Evolutionary conservation across 30 jellyfish, hydroid and myxozoan species (phyloP), one percentile per base, ranked within the genome.

Genomic region (Turritopsis dohrnii): DNA sequence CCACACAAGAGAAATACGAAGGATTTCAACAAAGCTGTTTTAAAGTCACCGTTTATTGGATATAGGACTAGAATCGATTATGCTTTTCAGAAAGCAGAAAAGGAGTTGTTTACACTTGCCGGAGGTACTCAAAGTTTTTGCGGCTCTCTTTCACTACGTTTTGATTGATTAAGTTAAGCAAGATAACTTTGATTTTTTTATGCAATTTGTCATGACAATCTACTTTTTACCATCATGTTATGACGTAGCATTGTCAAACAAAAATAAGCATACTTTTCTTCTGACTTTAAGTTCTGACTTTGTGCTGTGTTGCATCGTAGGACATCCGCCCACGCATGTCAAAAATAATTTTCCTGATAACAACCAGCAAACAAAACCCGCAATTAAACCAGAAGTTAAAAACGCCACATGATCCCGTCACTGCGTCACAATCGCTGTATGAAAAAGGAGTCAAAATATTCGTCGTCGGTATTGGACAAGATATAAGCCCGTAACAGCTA

Each of bases 61-160:
- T 66, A 66, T 17, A 22, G 76, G 76, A 66, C 76, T 4, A 66
- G 76, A 66, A 66, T 66, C 9, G 76, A 66, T 66, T 66, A n/a
- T 8, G 76, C 76, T 66, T 66, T 66, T 17, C 28, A 66, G 29
- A 22, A 25, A 17, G 29, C 76, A 17, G 9, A 66, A 22, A 7
- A 66, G 29, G 76, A 66, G 17, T 17, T 66, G 17, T 66, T 66
- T 25, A 66, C 76, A 1, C 8, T 8, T 8, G 17, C 7, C 7
- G 76, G 76, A 66, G 76, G 76, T 66, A 41, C 60, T n/a, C n/a
- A n/a, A n/a, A n/a, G n/a, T n/a, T n/a, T n/a, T n/a, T n/a, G n/a
- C n/a, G n/a, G n/a, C n/a, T n/a, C n/a, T n/a, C n/a, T n/a, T n/a
- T n/a, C n/a, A n/a, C n/a, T n/a, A n/a, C n/a, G n/a, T n/a, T n/a